A percentile compares a stretch with the other conserved stretches of the same genome.
Conservation (phyloP, 2,113 vertebrate species). For the Mohoua ochrocephala region DNA sequence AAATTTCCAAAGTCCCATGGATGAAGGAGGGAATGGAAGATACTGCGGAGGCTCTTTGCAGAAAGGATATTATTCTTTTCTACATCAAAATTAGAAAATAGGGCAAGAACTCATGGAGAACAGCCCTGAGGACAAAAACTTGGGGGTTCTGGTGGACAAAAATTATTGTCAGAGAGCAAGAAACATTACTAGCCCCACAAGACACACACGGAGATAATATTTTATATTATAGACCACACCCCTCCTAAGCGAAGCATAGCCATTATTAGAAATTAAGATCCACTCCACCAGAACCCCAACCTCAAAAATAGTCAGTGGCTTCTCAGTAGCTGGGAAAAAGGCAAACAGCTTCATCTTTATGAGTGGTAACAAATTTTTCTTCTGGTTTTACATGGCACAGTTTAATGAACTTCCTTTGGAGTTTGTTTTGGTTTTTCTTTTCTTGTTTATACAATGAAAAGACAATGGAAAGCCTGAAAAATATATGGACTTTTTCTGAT, state of each 20-base stretch:
- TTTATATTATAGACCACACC: neutral
- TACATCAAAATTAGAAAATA: neutral
- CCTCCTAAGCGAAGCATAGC: neutral
- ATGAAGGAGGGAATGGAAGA: neutral
- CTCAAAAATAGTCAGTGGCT: neutral
- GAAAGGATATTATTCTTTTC: neutral
- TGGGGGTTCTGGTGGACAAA: neutral
- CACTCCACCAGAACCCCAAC: neutral
- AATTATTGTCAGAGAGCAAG: neutral
- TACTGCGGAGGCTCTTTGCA: neutral
- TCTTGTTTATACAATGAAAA: neutral
- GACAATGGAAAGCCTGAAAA: neutral
- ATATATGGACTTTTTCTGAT: neutral
- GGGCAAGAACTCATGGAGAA: neutral
- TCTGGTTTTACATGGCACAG: neutral
- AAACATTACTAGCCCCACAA: neutral
- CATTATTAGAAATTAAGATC: neutral
- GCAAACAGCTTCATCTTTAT: neutral
- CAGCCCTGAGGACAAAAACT: neutral
- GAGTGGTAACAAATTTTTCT: neutral
- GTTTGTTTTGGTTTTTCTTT: neutral
- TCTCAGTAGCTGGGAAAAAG: neutral
- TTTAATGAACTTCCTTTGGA: neutral
- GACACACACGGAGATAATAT: neutral
- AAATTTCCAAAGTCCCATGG: neutral